phyloP scores from a whole-genome alignment of 2,113 vertebrate species.

The Microcebus murinus region DNA sequence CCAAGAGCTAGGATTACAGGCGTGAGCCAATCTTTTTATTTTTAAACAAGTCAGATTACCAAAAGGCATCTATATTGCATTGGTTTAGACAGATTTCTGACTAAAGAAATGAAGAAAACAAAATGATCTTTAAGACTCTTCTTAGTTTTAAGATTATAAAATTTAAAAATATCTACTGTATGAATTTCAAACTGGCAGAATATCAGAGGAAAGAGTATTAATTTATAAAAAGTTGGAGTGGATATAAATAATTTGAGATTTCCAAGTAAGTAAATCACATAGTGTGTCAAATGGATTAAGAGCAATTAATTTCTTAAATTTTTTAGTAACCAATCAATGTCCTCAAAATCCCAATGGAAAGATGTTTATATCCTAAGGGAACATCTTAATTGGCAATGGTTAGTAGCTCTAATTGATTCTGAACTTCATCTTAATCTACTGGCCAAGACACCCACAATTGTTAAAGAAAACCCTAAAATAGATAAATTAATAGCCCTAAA shows the following conservation, averaged over 20 bases:
- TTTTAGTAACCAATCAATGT: slow-evolving; percentile 33
- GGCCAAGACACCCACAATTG: slow-evolving; percentile 4
- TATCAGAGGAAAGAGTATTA: background rate
- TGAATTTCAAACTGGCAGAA: background rate
- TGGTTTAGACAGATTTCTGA: slow-evolving; percentile 13
- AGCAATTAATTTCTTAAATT: slow-evolving; percentile 40
- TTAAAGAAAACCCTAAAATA: slow-evolving; percentile 49
- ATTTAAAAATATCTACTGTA: slow-evolving; percentile 53
- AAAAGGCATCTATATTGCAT: background rate
- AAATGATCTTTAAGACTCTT: slow-evolving; percentile 26
- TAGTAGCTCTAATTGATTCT: slow-evolving; percentile 60
- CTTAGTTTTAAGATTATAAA: background rate
- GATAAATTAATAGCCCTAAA: background rate
- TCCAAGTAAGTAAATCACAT: slow-evolving; percentile 22
- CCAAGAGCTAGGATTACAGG: too few species aligned
- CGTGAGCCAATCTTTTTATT: background rate
- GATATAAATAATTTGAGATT: slow-evolving; percentile 34
- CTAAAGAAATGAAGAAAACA: background rate
- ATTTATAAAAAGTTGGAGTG: slow-evolving; percentile 1
- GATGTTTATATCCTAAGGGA: slow-evolving; percentile 51
- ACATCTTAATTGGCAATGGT: slow-evolving; percentile 51
- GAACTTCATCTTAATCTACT: slow-evolving; percentile 64
- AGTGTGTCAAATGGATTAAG: slow-evolving; percentile 52
- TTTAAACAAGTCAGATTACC: background rate
- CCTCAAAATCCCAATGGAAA: slow-evolving; percentile 57